Percentiles rank a stretch among this genome's conserved stretches.
phyloP scores from a whole-genome alignment of 1,140 invertebrate genomes.

The Drosophila tsacasi region DNA sequence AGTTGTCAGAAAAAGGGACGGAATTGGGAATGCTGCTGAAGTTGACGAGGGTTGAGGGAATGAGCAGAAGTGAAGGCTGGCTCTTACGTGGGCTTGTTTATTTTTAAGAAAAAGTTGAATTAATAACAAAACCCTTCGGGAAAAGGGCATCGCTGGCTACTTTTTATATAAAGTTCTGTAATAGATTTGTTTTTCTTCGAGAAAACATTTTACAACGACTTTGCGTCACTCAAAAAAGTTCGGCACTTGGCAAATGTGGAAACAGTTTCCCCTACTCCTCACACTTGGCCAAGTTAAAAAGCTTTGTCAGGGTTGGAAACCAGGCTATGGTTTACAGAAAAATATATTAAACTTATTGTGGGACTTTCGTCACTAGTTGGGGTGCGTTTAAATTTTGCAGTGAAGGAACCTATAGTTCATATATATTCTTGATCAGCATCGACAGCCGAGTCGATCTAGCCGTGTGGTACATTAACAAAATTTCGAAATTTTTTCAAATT shows the following conservation, averaged over 20 bases:
- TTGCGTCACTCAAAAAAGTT: background rate
- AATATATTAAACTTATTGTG: background rate
- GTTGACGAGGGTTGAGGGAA: constrained; percentile 34
- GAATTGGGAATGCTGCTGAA: constrained; percentile 26
- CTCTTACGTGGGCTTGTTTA: constrained; percentile 12
- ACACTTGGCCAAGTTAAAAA: constrained; percentile 9
- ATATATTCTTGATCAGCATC: no score
- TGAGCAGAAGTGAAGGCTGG: constrained; percentile 16
- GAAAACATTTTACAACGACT: background rate
- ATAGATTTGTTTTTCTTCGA: constrained; percentile 28
- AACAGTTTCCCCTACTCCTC: background rate
- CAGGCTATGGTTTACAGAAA: background rate
- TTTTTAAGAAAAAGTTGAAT: constrained; percentile 28
- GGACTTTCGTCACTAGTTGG: background rate
- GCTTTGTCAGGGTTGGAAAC: background rate
- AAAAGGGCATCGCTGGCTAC: background rate
- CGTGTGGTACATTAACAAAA: no score
- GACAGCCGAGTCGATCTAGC: no score
- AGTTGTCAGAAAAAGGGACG: constrained; percentile 20
- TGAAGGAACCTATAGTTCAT: no score
- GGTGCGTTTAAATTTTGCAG: background rate
- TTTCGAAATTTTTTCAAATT: no score
- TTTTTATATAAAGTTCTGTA: background rate
- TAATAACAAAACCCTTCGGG: constrained; percentile 14
- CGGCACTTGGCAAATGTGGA: background rate